Evolutionary conservation across 2,888 invertebrate genomes (phyloP), one percentile per base, ranked within the genome.

Genomic region (Drosophila siamana): DNA sequence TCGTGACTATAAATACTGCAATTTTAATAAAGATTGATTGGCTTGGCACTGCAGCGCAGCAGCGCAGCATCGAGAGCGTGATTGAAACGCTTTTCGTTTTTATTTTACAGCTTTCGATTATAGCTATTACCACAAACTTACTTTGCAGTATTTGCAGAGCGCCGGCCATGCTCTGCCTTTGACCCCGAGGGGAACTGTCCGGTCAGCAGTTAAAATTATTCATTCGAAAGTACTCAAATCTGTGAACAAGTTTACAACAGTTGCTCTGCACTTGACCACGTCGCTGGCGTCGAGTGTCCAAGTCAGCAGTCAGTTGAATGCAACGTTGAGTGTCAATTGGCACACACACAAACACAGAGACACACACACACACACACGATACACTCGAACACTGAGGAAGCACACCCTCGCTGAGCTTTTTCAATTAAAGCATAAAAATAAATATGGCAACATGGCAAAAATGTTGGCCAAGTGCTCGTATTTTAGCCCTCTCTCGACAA

Each of bases 361-460:
- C 5, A 52, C 11, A 33, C n/a, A 9, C 13, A 22, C n/a, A 40
- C 38, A 51, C n/a, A 24, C 5, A 44, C n/a, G n/a, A n/a, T n/a
- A n/a, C n/a, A n/a, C n/a, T n/a, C n/a, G n/a, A n/a, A n/a, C 7
- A 36, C 28, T 22, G 8, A 9, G 19, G 8, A 11, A 30, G 6
- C 6, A 61, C 38, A 41, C 47, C 19, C 26, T 6, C 24, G 36
- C n/a, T 11, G 11, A 46, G 46, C 40, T 11, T 51, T 68, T 68
- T 64, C 57, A 64, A 59, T 55, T 64, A 55, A 62, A 51, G 65
- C 57, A 55, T 60, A 60, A 62, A 64, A 74, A 79, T 69, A 75
- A 74, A 79, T 74, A 69, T 75, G 54, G 55, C 57, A 54, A 60
- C 60, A 79, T 74, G 46, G 79, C 48, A 74, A 54, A 74, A 78